Evolutionary conservation across 2,113 vertebrate genomes (phyloP).

Genomic region (Bolborhynchus lineola): DNA sequence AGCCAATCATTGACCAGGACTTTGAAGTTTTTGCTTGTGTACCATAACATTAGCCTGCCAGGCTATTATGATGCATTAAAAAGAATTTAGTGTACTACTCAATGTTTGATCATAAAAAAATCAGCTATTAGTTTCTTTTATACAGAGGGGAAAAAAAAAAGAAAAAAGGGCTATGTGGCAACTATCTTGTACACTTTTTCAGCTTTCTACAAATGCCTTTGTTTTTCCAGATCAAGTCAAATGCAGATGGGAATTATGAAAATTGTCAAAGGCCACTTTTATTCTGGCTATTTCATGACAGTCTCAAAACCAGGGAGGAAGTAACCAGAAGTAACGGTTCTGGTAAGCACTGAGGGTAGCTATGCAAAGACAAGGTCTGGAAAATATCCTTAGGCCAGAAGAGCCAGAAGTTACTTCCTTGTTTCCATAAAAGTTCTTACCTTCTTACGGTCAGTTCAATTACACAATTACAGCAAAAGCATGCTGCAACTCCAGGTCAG

Average conservation of each 20-base stretch:
- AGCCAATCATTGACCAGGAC: neutral
- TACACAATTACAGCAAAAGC: neutral
- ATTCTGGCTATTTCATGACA: neutral
- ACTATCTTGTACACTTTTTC: neutral
- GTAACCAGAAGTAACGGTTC: neutral
- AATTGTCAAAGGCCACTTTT: neutral
- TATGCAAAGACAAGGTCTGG: neutral
- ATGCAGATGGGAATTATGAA: neutral
- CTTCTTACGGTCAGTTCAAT: neutral
- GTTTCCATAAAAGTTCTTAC: neutral
- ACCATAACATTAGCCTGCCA: neutral
- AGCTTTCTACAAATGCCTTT: neutral
- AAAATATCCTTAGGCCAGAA: neutral
- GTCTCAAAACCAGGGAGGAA: neutral
- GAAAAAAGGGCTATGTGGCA: accelerated
- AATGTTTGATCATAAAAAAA: neutral
- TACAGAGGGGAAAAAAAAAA: accelerated
- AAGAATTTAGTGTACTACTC: neutral
- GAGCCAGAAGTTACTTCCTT: neutral
- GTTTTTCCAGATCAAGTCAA: neutral
- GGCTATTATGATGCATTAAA: neutral
- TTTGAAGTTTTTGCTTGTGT: neutral
- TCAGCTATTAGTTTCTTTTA: neutral
- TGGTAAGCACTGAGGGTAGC: accelerated
- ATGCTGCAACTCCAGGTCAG: neutral